Percentiles rank a stretch among this genome's conserved stretches.
Evolutionary conservation across 2,888 invertebrate genomes (phyloP).

Genomic region (Sericinus montela): DNA sequence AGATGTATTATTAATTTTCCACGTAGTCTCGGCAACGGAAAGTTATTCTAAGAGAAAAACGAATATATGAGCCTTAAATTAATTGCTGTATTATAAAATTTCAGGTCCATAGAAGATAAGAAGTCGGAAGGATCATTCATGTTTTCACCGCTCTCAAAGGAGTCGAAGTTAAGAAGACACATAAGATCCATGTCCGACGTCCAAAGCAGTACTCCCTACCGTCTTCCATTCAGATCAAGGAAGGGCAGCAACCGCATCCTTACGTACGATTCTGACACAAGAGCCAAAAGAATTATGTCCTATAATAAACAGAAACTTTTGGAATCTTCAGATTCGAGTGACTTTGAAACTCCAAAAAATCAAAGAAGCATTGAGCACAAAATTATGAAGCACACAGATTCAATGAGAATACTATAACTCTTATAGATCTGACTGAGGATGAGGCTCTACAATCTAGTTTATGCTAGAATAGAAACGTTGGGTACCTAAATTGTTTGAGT

Average conservation of each 20-base stretch:
- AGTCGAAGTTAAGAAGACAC: constrained; percentile 61
- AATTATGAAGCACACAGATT: constrained; percentile 66
- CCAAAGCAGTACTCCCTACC: constrained; percentile 66
- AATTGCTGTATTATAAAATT: constrained; percentile 32
- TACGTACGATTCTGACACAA: constrained; percentile 66
- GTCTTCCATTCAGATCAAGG: constrained; percentile 53
- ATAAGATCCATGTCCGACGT: constrained; percentile 74
- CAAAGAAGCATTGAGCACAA: constrained; percentile 54
- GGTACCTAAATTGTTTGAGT: constrained; percentile 20
- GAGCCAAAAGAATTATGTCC: constrained; percentile 49
- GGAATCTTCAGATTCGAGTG: constrained; percentile 68
- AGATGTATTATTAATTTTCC: not conserved
- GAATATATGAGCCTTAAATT: not conserved
- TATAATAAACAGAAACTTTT: constrained; percentile 44
- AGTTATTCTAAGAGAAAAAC: not conserved
- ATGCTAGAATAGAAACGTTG: constrained; percentile 23
- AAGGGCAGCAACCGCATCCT: constrained; percentile 54
- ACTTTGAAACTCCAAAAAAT: constrained; percentile 51
- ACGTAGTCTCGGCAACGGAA: constrained; percentile 5
- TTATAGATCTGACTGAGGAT: constrained; percentile 48
- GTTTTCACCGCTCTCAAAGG: constrained; percentile 59
- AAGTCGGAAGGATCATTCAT: constrained; percentile 41
- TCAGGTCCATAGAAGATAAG: constrained; percentile 58
- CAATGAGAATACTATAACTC: constrained; percentile 64
- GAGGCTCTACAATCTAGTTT: constrained; percentile 43